Evolutionary conservation across 2,113 vertebrate genomes (phyloP).

Genomic region (Macrotis lagotis): DNA sequence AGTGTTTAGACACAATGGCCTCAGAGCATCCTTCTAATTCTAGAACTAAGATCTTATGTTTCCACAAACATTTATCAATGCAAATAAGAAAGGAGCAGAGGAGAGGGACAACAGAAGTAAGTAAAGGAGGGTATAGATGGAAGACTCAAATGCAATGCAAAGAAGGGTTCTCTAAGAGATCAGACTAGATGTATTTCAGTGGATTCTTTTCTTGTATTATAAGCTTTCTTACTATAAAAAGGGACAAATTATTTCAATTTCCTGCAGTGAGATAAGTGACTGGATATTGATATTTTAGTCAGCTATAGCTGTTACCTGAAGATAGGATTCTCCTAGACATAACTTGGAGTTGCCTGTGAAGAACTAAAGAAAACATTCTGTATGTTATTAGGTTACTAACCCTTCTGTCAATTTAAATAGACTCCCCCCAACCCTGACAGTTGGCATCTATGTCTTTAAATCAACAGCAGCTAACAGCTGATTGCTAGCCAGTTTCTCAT

Average conservation of each 20-base stretch:
- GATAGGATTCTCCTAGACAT: background rate
- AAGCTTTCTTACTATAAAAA: background rate
- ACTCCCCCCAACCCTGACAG: slow-evolving; percentile 31
- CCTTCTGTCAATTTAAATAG: slow-evolving; percentile 34
- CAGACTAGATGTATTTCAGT: background rate
- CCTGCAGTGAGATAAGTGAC: background rate
- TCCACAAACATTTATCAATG: background rate
- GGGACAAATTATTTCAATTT: background rate
- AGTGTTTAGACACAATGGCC: background rate
- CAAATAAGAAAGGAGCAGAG: background rate
- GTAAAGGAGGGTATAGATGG: background rate
- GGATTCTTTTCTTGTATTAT: background rate
- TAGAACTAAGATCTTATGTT: background rate
- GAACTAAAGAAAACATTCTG: slow-evolving; percentile 3
- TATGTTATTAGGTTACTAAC: slow-evolving; percentile 9
- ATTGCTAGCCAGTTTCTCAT: slow-evolving; percentile 71
- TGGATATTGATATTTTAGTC: background rate
- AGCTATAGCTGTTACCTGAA: background rate
- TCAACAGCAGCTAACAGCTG: slow-evolving; percentile 62
- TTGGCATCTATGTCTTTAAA: slow-evolving; percentile 63
- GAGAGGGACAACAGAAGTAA: background rate
- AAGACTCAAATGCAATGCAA: background rate
- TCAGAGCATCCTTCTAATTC: background rate
- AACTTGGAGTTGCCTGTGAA: background rate
- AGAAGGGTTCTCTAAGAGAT: background rate